Evolutionary conservation across 2,888 invertebrate species (phyloP), one percentile per base, ranked within the genome.

Genomic region (Leucoptera coffeella): DNA sequence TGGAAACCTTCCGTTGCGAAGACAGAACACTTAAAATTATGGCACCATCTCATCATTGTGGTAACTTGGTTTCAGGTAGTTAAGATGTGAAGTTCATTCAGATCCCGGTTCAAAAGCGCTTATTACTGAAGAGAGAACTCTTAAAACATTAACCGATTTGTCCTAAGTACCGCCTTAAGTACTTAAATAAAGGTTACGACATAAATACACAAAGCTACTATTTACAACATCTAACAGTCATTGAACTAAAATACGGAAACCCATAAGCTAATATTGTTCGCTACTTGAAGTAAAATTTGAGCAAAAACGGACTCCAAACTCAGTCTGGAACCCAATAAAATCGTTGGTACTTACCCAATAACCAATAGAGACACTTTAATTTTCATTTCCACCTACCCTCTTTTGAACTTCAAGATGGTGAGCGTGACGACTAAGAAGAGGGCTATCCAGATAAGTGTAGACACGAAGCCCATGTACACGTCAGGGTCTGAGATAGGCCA

Each of bases 401-500:
- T 77, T 56, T 89, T 90, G 48, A 86, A 75, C 64, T 80, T 85
- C 38, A 90, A 71, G 38, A 88, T 88, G 30, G 85, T 60, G 50
- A 89, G 58, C 42, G 88, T 88, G 42, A 89, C 80, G 35, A 82
- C 75, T 45, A 90, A 73, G 59, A 90, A 90, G 14, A 87, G 60
- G 3, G 80, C 75, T 43, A 91, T 90, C 94, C 94, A 94, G 22
- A 77, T 73, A 25, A 89, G 67, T 2, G 91, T 90, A 19, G 91
- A 78, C 2, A 93, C 72, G 56, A 87, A 93, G 11, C 93, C 93
- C 50, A 82, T 78, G 60, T 91, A 93, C 0, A 94, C 93, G 27
- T 85, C 85, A 0, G 81, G 74, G 45, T 91, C 86, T 1, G 74
- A 47, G 28, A 94, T 74, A 23, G 78, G 76, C 92, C 93, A 92